Evolutionary conservation across 1,140 invertebrate genomes (phyloP).

Genomic region (Atta colombica): DNA sequence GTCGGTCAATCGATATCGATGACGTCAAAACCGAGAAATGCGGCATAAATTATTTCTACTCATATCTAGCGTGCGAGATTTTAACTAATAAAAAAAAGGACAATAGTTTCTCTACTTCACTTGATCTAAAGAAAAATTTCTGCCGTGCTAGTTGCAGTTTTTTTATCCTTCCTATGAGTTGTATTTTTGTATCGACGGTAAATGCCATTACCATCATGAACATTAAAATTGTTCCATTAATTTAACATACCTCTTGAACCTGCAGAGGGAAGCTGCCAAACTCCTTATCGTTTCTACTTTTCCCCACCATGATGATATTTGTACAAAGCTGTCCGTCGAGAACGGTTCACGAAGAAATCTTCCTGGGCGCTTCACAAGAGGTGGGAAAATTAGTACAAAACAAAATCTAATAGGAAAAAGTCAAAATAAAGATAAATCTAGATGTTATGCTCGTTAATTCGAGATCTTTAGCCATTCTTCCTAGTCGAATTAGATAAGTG

Average conservation of each 20-base stretch:
- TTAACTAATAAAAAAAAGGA: constrained; percentile 37
- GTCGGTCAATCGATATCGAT: constrained; percentile 56
- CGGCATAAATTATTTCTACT: constrained; percentile 53
- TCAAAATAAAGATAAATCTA: background rate
- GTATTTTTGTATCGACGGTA: background rate
- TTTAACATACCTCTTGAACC: constrained; percentile 8
- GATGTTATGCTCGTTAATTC: background rate
- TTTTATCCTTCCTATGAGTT: background rate
- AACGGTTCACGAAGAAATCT: background rate
- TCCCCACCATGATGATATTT: background rate
- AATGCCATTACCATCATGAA: background rate
- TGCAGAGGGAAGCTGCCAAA: background rate
- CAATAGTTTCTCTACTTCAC: background rate
- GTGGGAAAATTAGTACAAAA: background rate
- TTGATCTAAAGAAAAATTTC: background rate
- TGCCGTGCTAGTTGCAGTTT: background rate
- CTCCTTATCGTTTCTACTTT: constrained; percentile 24
- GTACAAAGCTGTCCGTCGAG: background rate
- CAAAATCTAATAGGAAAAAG: too few species aligned
- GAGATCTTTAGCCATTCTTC: background rate
- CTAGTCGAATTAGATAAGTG: background rate
- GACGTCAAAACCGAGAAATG: constrained; percentile 61
- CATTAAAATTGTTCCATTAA: constrained; percentile 34
- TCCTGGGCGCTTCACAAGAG: background rate
- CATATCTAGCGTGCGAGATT: constrained; percentile 30